These are phyloP conservation scores for Elysia crispata DNA, from an alignment of 2,888 invertebrate species.

Conservation along the genomic window DNA sequence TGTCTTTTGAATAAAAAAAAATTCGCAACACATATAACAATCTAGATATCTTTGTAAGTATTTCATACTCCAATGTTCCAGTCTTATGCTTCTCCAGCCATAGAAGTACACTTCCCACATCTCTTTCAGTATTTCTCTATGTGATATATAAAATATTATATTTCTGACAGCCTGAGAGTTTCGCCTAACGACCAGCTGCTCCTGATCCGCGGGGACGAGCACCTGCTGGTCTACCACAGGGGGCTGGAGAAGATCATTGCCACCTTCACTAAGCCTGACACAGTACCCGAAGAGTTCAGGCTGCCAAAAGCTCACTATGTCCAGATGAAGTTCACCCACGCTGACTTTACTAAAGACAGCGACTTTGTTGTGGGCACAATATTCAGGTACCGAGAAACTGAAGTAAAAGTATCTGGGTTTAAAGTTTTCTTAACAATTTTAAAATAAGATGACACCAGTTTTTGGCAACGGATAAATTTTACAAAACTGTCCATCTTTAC, in stretches of 20 bases:
- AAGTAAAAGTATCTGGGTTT: too few species aligned
- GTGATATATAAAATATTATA: too few species aligned
- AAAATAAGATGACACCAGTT: too few species aligned
- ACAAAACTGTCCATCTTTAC: too few species aligned
- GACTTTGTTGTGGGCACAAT: slow-evolving; percentile 71
- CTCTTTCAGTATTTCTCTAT: not conserved
- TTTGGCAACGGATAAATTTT: too few species aligned
- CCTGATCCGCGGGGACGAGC: slow-evolving; percentile 61
- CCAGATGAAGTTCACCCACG: slow-evolving; percentile 68
- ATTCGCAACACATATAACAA: too few species aligned
- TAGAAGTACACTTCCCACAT: not conserved
- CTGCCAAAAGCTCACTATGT: slow-evolving; percentile 69
- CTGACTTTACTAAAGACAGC: slow-evolving; percentile 72
- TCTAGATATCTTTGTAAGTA: too few species aligned
- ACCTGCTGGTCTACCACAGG: slow-evolving; percentile 70
- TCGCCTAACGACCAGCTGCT: slow-evolving; percentile 65
- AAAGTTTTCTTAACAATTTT: too few species aligned
- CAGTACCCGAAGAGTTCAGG: slow-evolving; percentile 73
- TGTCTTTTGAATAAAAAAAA: too few species aligned
- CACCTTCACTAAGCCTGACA: slow-evolving; percentile 66
- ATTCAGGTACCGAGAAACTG: slow-evolving; percentile 58
- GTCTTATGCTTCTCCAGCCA: not conserved
- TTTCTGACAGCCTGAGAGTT: slow-evolving; percentile 53
- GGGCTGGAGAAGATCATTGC: slow-evolving; percentile 65
- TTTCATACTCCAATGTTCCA: not conserved